Evolutionary conservation across 2,888 invertebrate species (phyloP), one percentile per base, ranked within the genome.

Genomic region (Cephus pulcher): DNA sequence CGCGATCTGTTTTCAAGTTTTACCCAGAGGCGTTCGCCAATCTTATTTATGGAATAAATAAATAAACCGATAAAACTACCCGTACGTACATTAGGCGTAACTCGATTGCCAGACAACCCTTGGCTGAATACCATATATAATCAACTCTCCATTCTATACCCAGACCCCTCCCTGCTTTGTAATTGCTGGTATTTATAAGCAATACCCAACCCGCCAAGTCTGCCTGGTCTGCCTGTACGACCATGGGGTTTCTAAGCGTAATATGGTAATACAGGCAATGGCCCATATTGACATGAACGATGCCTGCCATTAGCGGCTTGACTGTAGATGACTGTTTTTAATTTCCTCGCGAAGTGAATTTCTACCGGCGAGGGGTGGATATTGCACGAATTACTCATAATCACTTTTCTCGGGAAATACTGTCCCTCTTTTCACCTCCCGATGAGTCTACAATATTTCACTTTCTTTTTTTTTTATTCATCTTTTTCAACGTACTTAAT

Each of bases 211-310:
- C 73, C 40, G 30, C 76, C 75, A 40, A 32, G 68, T 33, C 73
- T 71, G 73, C 40, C 71, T 81, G 34, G 68, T 33, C 73, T 71
- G 75, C 40, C 71, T 81, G 34, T 76, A 69, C 35, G 68, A 74
- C 32, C n/a, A 11, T 15, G 73, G 75, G 37, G 83, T 85, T 87
- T 83, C 85, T 86, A 86, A 88, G 85, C 87, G 87, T 90, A 90
- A 89, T 91, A 91, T 91, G 91, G 90, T 91, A 91, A 91, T 91
- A 90, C 88, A 87, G 87, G 91, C 91, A 91, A 91, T 91, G 91
- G 91, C 84, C 90, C 91, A 91, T 91, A 91, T 91, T 91, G 91
- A 91, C 91, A 90, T 91, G 91, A 91, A 91, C 90, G 91, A 91
- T 91, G 91, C 89, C 84, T 83, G 88, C 90, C 90, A 91, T 91